These are phyloP conservation scores for Phainopepla nitens DNA, from an alignment of 2,113 vertebrate genomes.

Conservation along the genomic window DNA sequence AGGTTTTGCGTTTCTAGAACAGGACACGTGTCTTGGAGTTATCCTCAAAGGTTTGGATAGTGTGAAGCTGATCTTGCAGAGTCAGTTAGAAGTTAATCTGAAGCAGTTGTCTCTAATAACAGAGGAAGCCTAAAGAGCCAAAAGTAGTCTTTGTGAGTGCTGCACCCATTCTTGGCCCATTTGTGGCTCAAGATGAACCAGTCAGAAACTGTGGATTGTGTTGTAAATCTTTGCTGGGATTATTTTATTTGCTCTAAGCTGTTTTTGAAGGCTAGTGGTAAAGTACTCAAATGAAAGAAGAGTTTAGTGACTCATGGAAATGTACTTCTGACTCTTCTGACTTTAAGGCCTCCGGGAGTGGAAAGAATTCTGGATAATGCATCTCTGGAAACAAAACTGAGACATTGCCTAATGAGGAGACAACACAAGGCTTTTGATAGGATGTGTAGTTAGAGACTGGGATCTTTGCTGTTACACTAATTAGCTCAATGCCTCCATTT, in stretches of 20 bases:
- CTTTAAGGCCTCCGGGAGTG: not conserved
- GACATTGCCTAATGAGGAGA: not conserved
- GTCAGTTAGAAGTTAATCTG: not conserved
- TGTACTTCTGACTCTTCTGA: not conserved
- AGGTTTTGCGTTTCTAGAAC: not conserved
- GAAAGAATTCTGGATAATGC: not conserved
- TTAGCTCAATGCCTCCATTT: not conserved
- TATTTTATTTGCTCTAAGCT: not conserved
- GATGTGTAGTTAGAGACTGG: not conserved
- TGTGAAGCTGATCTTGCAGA: not conserved
- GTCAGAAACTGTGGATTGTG: not conserved
- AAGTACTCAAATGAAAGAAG: not conserved
- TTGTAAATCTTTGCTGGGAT: not conserved
- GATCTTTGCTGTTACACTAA: not conserved
- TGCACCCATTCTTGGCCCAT: not conserved
- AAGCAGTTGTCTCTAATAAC: not conserved
- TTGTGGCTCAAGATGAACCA: not conserved
- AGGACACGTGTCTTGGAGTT: not conserved
- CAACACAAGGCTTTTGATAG: not conserved
- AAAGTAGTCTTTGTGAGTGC: not conserved
- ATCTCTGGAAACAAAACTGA: not conserved
- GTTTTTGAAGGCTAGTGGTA: not conserved
- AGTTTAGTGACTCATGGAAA: not conserved
- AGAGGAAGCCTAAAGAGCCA: not conserved
- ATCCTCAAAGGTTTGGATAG: not conserved